Conservation (phyloP, 2,888 invertebrate species). For the Neria commutata region DNA sequence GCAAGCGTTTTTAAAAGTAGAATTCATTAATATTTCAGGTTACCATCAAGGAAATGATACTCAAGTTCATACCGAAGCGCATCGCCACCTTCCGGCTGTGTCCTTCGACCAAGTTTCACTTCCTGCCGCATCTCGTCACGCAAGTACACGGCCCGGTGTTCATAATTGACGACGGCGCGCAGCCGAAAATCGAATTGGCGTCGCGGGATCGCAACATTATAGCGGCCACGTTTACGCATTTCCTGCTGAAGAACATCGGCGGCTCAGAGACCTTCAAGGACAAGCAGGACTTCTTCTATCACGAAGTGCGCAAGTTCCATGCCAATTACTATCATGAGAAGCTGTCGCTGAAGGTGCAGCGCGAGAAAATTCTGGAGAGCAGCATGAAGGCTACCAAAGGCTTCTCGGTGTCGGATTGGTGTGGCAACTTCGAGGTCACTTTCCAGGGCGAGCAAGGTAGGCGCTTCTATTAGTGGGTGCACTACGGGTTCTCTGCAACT, state of each 20-base stretch:
- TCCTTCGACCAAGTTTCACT: constrained; percentile 89
- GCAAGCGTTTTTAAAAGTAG: constrained; percentile 43
- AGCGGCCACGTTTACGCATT: constrained; percentile 90
- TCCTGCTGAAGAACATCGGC: constrained; percentile 90
- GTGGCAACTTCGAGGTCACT: constrained; percentile 89
- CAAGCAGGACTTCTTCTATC: constrained; percentile 80
- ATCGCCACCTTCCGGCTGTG: constrained; percentile 90
- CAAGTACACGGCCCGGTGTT: constrained; percentile 70
- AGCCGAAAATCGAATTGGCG: constrained; percentile 81
- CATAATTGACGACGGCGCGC: constrained; percentile 89
- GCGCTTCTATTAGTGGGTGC: background rate
- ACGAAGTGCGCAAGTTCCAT: constrained; percentile 83
- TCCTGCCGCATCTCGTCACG: constrained; percentile 61
- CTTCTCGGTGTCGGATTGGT: constrained; percentile 90
- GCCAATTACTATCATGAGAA: constrained; percentile 88
- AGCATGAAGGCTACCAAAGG: constrained; percentile 85
- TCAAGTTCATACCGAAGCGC: constrained; percentile 91
- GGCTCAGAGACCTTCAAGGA: constrained; percentile 94
- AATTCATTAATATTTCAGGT: constrained; percentile 65
- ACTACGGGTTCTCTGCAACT: background rate
- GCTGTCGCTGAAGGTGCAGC: constrained; percentile 78
- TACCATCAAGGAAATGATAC: constrained; percentile 89
- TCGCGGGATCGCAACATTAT: constrained; percentile 88
- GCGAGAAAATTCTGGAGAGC: constrained; percentile 82
- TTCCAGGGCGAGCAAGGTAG: constrained; percentile 93